Percentiles rank a stretch among this genome's conserved stretches.
Conservation (phyloP, 2,888 invertebrate genomes). For the Ligdia adustata region DNA sequence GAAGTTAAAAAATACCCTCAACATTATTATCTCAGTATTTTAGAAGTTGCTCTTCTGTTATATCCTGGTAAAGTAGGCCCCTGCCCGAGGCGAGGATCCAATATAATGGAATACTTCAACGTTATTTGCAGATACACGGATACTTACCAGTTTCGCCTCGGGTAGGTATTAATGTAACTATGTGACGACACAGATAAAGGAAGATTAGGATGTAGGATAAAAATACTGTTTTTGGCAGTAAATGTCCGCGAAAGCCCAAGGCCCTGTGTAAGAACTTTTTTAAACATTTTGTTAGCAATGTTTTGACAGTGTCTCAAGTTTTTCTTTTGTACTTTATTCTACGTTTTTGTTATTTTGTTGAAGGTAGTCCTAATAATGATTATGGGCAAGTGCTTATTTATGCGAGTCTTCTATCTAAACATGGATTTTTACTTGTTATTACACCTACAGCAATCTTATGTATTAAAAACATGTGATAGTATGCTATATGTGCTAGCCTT, state of each 20-base stretch:
- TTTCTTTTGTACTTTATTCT: not conserved
- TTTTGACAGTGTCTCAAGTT: slow-evolving; percentile 2
- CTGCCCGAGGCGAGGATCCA: slow-evolving; percentile 76
- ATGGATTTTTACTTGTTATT: no score
- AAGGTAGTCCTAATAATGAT: no score
- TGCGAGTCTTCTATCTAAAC: no score
- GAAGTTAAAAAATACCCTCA: no score
- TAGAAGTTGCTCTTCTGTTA: not conserved
- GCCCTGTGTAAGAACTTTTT: no score
- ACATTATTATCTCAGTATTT: not conserved
- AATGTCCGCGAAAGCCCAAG: not conserved
- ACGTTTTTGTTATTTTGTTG: no score
- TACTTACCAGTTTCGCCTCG: slow-evolving; percentile 69
- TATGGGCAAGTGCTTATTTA: no score
- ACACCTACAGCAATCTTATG: no score
- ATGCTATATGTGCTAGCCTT: no score
- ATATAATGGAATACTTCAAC: slow-evolving; percentile 83
- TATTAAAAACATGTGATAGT: no score
- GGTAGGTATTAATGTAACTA: slow-evolving; percentile 75
- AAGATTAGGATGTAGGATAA: slow-evolving; percentile 14
- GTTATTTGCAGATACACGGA: slow-evolving; percentile 79
- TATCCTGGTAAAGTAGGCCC: slow-evolving; percentile 33
- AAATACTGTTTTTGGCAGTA: slow-evolving; percentile 7
- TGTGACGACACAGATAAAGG: slow-evolving; percentile 54
- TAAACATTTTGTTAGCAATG: not conserved